Base-by-base conservation (phyloP, 2,888 invertebrate genomes). In the Mimas tiliae region DNA sequence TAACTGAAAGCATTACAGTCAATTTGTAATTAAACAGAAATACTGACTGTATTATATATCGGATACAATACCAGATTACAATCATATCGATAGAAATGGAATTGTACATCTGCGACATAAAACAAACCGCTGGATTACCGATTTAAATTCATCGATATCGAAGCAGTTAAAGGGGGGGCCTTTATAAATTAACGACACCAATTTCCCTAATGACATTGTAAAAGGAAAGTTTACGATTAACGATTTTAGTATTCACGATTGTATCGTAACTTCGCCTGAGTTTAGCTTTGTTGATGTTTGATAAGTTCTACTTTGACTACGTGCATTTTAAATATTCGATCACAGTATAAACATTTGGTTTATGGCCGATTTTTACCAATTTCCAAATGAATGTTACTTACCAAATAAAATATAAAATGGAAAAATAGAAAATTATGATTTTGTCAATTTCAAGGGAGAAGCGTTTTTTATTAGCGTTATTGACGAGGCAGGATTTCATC, bases 141-240 rank as follows among this genome's bases (percentile, higher is more conserved):
- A 90, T 91, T 91, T 88, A 87, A 91, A 90, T 91, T 85, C 87
- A 84, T 85, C 86, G 90, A 91, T 92, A 91, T 83, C 85, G 79
- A 78, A 85, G 84, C 89, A 86, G 86, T 90, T 87, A 87, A 86
- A 85, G 85, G 85, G 84, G 85, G 84, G 80, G 82, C 82, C 83
- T 87, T 87, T 90, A 89, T 88, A 91, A 91, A 92, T 91, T 90
- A 92, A 91, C 89, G 90, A 87, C 72, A 80, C 84, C 90, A 91
- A 93, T 93, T 92, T 92, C 87, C 91, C 90, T 93, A 92, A 93
- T 93, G 91, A 92, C 89, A 88, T 82, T 91, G 90, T 92, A 91
- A 92, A 93, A 89, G 91, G 86, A 87, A 91, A 88, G 84, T 91
- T 92, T 87, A 90, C 90, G 89, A 88, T 85, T 84, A 82, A 83